Evolutionary conservation across 2,888 invertebrate genomes (phyloP).

Genomic region (Galerucella calmariensis): DNA sequence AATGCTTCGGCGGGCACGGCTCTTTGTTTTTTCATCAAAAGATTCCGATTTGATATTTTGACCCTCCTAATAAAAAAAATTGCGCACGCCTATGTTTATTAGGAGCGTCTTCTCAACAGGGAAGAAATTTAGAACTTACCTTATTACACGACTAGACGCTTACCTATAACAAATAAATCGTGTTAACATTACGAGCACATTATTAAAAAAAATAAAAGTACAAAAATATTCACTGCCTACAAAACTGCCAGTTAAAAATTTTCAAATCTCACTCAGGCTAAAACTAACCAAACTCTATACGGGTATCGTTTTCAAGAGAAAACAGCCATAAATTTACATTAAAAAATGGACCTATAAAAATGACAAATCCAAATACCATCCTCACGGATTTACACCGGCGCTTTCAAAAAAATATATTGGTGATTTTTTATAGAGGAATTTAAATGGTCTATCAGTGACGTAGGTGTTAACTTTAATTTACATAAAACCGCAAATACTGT

Average conservation of each 20-base stretch:
- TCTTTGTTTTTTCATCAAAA: no score
- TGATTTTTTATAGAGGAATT: conserved; percentile 9
- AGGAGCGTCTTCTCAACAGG: no score
- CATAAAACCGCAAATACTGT: not conserved
- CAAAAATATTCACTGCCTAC: not conserved
- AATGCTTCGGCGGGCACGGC: no score
- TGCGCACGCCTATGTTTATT: no score
- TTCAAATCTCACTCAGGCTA: not conserved
- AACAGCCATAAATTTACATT: conserved; percentile 26
- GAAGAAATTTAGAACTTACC: not conserved
- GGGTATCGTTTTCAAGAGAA: conserved; percentile 21
- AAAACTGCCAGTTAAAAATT: not conserved
- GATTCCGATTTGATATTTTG: no score
- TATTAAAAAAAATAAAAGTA: no score
- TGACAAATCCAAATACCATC: conserved; percentile 31
- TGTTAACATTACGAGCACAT: no score
- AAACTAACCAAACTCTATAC: conserved; percentile 28
- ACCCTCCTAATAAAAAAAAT: no score
- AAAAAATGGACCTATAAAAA: conserved; percentile 32
- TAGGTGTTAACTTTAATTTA: not conserved
- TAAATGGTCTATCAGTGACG: conserved; percentile 10
- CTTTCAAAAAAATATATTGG: conserved; percentile 21
- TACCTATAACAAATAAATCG: no score
- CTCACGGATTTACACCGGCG: conserved; percentile 23
- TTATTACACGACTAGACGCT: no score